phyloP scores from a whole-genome alignment of 92 coral and sea anemone genomes.

The Parazoanthus darwini region DNA sequence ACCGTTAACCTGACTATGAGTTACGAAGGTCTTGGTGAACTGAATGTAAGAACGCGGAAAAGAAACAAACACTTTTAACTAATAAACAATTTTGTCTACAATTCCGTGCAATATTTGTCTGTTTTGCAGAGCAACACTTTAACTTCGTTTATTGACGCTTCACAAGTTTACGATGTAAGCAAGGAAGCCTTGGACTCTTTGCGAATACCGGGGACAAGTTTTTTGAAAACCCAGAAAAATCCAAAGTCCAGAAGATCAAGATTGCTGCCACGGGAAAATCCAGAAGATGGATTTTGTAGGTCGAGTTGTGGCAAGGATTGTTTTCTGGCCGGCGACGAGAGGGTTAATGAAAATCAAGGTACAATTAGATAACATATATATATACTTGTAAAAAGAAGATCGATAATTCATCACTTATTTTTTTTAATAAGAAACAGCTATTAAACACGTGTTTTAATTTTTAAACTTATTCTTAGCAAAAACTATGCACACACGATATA shows the following conservation, averaged over 20 bases:
- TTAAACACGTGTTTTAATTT: no score
- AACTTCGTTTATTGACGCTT: background rate
- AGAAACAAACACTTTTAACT: no score
- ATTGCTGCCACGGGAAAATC: background rate
- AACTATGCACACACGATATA: no score
- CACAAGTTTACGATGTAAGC: background rate
- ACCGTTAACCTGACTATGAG: no score
- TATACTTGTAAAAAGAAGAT: no score
- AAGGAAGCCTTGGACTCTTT: background rate
- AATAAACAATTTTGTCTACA: no score
- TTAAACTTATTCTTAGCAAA: no score
- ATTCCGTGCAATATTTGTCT: background rate
- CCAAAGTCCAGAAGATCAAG: no score
- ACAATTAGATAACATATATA: background rate
- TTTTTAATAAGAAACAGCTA: no score
- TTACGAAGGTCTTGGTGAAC: no score
- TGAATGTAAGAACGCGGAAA: no score
- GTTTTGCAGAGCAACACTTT: constrained; percentile 10
- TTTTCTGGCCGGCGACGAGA: background rate
- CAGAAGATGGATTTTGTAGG: background rate
- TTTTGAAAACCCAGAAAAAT: background rate
- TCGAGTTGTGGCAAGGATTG: background rate
- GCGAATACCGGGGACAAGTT: background rate
- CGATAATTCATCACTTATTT: no score
- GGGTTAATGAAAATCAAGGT: background rate